Base-by-base conservation (phyloP, 2,113 vertebrate genomes). In the Semnornis frantzii region DNA sequence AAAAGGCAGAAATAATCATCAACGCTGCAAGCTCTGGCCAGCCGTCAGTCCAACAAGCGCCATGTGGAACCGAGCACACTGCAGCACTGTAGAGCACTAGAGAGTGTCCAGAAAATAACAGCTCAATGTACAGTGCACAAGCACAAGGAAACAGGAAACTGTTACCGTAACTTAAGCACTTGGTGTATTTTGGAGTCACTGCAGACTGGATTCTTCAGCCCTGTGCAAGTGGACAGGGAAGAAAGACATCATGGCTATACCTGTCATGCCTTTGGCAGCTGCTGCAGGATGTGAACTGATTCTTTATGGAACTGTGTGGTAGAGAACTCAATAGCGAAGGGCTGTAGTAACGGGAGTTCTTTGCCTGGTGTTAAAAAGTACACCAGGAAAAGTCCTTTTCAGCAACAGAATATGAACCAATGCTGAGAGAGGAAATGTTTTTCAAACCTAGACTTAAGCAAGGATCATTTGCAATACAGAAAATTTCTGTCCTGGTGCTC, bases 31-130 rank as follows among this genome's bases (percentile, higher is more conserved):
- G 48, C 57, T 8, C 46, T 7, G 27, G 68, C 44, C 42, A 73
- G 2, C 31, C 42, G 64, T 48, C 23, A 46, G 75, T 65, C 50
- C n/a, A 17, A 6, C 1, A 18, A 48, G 48, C 0, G 0, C 11
- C 15, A 27, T 21, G 54, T 63, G 60, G 57, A 72, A 27, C n/a
- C 6, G 54, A 64, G 73, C 42, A 4, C 1, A 1, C 52, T 4
- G 15, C 65, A n/a, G 57, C 65, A 9, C 19, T 37, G 62, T 50
- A 75, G 52, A 80, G 57, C 28, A 7, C 39, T 7, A 68, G 18
- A 68, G 62, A 28, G 14, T 30, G 44, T 54, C 54, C 62, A 52
- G 1, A 21, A 33, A 33, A 0, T 6, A 48, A 37, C 34, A 60
- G 42, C 65, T 77, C 37, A 2, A 0, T 2, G 76, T 62, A 77